Base-by-base conservation (phyloP, 2,888 invertebrate genomes). In the Lymantria dispar region DNA sequence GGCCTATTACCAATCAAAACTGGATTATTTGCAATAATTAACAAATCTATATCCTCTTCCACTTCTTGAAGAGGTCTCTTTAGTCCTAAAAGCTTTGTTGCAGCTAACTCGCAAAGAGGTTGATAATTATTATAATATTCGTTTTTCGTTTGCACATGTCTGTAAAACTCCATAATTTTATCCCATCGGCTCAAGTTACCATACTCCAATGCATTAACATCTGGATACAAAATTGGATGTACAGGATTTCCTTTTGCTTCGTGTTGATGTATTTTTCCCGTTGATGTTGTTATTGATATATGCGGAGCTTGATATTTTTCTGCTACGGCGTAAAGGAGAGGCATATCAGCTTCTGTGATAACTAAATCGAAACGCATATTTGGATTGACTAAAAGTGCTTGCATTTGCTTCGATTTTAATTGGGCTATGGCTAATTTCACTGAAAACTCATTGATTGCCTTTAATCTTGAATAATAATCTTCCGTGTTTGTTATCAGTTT, bases 281-380 rank as follows among this genome's bases (percentile, higher is more conserved):
- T 91, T 8, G 92, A 76, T 0, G 92, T 80, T 8, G 91, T 86
- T 7, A 93, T 85, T 5, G 91, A 84, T 50, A 94, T 92, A 40
- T 92, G 85, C 3, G 93, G 92, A 29, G 81, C 87, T 33, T 89
- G 73, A 64, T 93, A 93, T 60, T 91, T 91, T 40, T 93, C 86
- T 14, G 92, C 92, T 14, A 92, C 85, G 0, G 87, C 92, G 50
- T 90, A 92, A 38, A 92, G 66, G 0, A 91, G 48, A 0, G 93
- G 92, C 5, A 88, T 78, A 8, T 93, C 81, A n/a, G 89, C 85
- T 72, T 94, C 94, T 3, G 91, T 84, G 38, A 94, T 76, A 0
- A 93, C 87, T 33, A 93, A 67, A 70, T 94, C 94, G 59, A 93
- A 94, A 49, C 83, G 81, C 29, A 90, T 74, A 31, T 85, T 85